These are phyloP conservation scores for Periphyllus acericola DNA, from an alignment of 2,888 invertebrate genomes.

Conservation along the genomic window DNA sequence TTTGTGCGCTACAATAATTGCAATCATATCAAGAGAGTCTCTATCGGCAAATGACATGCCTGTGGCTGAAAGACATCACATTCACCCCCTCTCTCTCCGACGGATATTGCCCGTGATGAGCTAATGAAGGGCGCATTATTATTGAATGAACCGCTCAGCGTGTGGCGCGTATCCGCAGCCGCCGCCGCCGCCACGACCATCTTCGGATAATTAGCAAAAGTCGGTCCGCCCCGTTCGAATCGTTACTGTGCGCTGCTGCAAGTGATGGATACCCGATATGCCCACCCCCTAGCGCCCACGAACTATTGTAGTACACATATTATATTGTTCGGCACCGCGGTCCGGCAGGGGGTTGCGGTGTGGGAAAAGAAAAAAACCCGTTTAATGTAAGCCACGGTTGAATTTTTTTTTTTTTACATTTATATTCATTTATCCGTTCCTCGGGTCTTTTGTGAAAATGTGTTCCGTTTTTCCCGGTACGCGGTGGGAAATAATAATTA, in stretches of 20 bases:
- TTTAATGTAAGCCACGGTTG: too few relatives aligned
- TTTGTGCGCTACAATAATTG: constrained; percentile 49
- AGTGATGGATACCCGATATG: constrained; percentile 46
- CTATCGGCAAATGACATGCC: constrained; percentile 46
- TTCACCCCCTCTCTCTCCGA: background rate
- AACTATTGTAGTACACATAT: too few relatives aligned
- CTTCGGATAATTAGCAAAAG: constrained; percentile 59
- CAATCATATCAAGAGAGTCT: constrained; percentile 17
- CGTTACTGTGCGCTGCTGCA: constrained; percentile 53
- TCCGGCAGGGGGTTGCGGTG: too few relatives aligned
- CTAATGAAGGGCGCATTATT: constrained; percentile 63
- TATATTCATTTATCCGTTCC: too few relatives aligned
- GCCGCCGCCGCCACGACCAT: constrained; percentile 44
- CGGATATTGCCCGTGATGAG: constrained; percentile 43
- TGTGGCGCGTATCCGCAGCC: constrained; percentile 44
- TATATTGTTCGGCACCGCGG: too few relatives aligned
- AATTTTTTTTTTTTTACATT: too few relatives aligned
- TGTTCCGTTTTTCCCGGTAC: too few relatives aligned
- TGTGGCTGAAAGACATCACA: constrained; percentile 41
- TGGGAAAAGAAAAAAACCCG: too few relatives aligned
- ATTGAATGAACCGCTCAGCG: constrained; percentile 63
- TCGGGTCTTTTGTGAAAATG: too few relatives aligned
- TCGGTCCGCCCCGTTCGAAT: constrained; percentile 22
- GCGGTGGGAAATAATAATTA: too few relatives aligned
- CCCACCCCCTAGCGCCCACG: background rate